Evolutionary conservation across 2,797 vertebrate genomes (phyloP).

Genomic region (Sebastes wilsoni): DNA sequence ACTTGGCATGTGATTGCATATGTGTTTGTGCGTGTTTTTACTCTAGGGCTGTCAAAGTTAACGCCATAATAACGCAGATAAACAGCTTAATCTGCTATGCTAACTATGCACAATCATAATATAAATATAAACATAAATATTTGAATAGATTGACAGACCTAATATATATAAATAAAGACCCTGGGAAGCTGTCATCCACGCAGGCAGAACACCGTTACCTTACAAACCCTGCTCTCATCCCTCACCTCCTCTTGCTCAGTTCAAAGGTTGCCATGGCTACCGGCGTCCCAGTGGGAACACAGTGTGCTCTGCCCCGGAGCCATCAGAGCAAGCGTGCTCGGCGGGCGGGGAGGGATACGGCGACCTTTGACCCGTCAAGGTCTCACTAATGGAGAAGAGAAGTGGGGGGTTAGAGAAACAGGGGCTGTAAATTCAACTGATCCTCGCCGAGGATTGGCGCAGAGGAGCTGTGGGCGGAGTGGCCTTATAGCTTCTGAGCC

Average conservation of each 20-base stretch:
- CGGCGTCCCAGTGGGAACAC: conserved; percentile 56
- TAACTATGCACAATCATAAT: too few relatives aligned
- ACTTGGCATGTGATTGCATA: background rate
- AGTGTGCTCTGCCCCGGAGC: conserved; percentile 56
- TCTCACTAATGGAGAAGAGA: conserved; percentile 32
- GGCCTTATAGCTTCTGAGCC: conserved; percentile 42
- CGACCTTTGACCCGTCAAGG: conserved; percentile 72
- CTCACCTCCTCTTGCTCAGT: conserved; percentile 61
- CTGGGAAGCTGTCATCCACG: conserved; percentile 60
- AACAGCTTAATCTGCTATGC: too few relatives aligned
- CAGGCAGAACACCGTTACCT: conserved; percentile 48
- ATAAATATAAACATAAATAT: too few relatives aligned
- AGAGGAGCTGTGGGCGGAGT: conserved; percentile 29
- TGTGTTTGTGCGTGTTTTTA: conserved; percentile 6
- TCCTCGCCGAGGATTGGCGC: conserved; percentile 24
- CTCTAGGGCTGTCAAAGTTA: too few relatives aligned
- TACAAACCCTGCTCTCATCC: conserved; percentile 59
- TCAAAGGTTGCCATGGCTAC: conserved; percentile 76
- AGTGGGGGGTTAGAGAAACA: background rate
- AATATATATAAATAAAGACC: background rate
- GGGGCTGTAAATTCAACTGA: conserved; percentile 55
- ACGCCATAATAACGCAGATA: too few relatives aligned
- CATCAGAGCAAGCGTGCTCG: conserved; percentile 24
- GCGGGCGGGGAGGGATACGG: conserved; percentile 38
- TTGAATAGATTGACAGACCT: too few relatives aligned